Conservation (phyloP, 2,113 vertebrate genomes). For the Stictonetta naevosa region DNA sequence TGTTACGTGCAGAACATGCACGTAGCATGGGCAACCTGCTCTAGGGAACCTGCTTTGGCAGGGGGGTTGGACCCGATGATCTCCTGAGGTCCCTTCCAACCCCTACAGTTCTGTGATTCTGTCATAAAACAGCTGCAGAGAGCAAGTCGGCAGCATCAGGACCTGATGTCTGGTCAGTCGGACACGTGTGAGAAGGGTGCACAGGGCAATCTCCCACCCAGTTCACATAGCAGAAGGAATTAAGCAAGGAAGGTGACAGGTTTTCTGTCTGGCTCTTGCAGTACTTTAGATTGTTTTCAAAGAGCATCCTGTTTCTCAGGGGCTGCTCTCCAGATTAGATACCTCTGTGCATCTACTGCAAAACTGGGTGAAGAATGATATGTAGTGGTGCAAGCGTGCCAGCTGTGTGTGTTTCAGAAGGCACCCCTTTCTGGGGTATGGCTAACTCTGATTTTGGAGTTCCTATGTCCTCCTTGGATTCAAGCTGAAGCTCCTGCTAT, state of each 20-base stretch:
- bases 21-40: no score
- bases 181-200: not conserved
- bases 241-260: not conserved
- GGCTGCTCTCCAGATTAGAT: not conserved
- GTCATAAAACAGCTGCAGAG: not conserved
- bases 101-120: no score
- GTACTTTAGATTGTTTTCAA: not conserved
- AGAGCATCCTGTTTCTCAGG: not conserved
- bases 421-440: not conserved
- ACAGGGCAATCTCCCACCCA: accelerated
- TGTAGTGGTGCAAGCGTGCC: not conserved
- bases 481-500: not conserved
- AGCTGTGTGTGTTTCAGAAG: not conserved
- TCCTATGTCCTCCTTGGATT: not conserved
- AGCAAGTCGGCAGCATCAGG: not conserved
- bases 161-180: not conserved
- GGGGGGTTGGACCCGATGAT: no score
- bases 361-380: not conserved
- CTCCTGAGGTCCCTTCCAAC: no score
- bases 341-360: not conserved
- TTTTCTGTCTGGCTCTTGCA: not conserved
- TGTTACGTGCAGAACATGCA: no score
- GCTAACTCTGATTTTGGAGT: not conserved
- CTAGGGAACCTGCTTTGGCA: no score
- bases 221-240: not conserved